Evolutionary conservation across 2,888 invertebrate species (phyloP).

Genomic region (Macrophya alboannulata): DNA sequence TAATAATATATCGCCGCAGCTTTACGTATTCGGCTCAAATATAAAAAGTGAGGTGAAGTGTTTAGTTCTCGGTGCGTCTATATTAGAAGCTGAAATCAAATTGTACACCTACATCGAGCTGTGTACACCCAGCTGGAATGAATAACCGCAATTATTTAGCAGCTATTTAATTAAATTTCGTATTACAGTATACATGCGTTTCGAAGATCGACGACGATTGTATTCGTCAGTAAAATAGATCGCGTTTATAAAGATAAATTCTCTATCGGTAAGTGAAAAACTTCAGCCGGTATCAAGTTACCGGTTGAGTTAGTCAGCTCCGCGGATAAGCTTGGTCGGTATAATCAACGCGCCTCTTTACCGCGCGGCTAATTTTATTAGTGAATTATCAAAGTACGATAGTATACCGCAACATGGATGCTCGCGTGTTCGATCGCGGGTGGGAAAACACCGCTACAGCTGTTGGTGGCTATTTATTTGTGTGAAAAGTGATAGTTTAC

Average conservation of each 20-base stretch:
- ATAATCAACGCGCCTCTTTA: neutral
- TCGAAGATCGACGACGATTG: neutral
- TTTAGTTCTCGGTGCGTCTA: neutral
- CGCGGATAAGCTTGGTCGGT: neutral
- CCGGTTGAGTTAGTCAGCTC: neutral
- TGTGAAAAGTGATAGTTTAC: neutral
- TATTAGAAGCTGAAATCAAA: neutral
- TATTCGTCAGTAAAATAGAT: neutral
- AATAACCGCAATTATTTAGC: neutral
- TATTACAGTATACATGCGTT: neutral
- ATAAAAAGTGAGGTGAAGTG: neutral
- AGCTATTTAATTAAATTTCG: neutral
- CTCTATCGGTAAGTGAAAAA: neutral
- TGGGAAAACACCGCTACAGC: conserved; percentile 43
- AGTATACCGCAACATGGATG: conserved; percentile 9
- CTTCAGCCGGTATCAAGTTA: neutral
- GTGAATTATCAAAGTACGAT: neutral
- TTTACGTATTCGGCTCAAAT: neutral
- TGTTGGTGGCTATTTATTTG: neutral
- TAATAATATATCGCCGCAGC: neutral
- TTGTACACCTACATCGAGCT: neutral
- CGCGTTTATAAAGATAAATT: neutral
- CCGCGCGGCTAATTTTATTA: neutral
- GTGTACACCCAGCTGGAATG: neutral
- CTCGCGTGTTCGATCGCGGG: conserved; percentile 17